Conservation (phyloP, 2,888 invertebrate species). For the Empis stercorea region DNA sequence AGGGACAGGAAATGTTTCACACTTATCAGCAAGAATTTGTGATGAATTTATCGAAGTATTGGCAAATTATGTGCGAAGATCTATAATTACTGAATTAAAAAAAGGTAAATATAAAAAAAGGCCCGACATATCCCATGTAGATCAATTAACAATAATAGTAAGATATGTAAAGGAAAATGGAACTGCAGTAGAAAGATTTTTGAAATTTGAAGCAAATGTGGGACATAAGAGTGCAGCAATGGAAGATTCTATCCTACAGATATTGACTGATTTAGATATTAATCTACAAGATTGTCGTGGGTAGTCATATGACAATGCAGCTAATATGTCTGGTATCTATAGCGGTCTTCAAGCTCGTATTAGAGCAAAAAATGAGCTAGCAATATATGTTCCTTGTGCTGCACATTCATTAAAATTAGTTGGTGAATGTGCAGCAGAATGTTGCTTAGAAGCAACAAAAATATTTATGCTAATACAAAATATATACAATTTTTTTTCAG, state of each 20-base stretch:
- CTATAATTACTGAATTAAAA: not conserved
- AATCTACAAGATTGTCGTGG: not conserved
- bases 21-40: not conserved
- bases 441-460: constrained; percentile 2
- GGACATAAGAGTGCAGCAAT: not conserved
- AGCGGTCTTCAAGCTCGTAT: constrained; percentile 21
- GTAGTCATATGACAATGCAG: constrained; percentile 21
- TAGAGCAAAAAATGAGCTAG: constrained; percentile 19
- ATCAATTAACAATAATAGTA: constrained; percentile 2
- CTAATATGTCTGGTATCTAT: constrained; percentile 22
- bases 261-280: not conserved
- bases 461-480: constrained; percentile 7
- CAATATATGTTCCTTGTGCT: constrained; percentile 20
- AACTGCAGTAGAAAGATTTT: not conserved
- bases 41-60: not conserved
- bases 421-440: constrained; percentile 6
- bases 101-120: constrained; percentile 2
- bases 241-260: not conserved
- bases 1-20: constrained; percentile 1
- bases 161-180: not conserved
- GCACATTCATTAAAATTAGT: constrained; percentile 21
- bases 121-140: not conserved
- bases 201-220: not conserved
- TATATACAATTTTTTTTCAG: constrained; percentile 7
- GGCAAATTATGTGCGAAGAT: not conserved